phyloP scores from a whole-genome alignment of 2,888 invertebrate genomes.

The Patella caerulea region DNA sequence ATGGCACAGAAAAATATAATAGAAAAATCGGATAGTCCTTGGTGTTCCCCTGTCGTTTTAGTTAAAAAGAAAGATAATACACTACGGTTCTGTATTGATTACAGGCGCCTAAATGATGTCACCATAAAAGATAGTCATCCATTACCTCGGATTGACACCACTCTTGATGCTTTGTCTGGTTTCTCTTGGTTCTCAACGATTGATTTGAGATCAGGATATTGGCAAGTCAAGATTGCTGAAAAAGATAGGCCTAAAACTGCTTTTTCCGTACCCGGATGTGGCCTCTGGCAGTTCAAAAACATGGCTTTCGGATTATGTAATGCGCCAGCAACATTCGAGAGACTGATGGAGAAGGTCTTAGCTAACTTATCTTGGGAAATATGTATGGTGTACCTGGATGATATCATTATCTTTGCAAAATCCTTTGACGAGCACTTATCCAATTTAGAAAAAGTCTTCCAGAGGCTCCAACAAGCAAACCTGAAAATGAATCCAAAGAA shows the following conservation, averaged over 20 bases:
- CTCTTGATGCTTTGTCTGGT: no score
- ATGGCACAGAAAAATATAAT: no score
- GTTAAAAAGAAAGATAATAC: no score
- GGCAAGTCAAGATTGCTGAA: conserved; percentile 15
- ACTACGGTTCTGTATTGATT: no score
- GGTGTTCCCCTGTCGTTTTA: no score
- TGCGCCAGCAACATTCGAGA: conserved; percentile 8
- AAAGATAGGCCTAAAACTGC: conserved; percentile 13
- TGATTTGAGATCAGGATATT: background rate
- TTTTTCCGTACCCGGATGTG: background rate
- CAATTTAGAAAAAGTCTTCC: background rate
- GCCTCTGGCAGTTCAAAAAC: conserved; percentile 1
- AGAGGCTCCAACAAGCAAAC: conserved; percentile 4
- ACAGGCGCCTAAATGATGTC: no score
- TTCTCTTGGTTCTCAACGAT: no score
- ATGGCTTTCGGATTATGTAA: conserved; percentile 11
- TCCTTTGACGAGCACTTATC: background rate
- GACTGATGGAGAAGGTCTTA: conserved; percentile 2
- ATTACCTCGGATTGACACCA: no score
- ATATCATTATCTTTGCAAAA: background rate
- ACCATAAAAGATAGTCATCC: no score
- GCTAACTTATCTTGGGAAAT: no score
- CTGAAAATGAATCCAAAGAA: conserved; percentile 4
- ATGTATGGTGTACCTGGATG: no score
- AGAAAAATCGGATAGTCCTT: no score